Evolutionary conservation across 2,113 vertebrate genomes (phyloP).

Genomic region (Struthio camelus): DNA sequence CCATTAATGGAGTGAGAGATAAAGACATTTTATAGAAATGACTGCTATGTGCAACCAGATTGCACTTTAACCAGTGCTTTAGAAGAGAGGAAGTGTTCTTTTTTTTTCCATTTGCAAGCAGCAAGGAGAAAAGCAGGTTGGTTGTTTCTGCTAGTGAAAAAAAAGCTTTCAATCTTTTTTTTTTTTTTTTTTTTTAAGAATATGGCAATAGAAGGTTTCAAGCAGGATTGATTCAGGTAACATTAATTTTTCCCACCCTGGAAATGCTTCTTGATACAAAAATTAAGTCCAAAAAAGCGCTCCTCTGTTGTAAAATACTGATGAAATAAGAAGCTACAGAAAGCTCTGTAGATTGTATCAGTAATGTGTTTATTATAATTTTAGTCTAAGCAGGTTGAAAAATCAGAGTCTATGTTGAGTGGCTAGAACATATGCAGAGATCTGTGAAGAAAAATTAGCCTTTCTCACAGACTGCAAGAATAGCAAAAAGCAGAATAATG

Average conservation of each 20-base stretch:
- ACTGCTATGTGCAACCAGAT: background rate
- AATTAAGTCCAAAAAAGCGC: no score
- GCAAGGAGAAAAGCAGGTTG: background rate
- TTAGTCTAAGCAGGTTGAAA: background rate
- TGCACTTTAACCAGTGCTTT: background rate
- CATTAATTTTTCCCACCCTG: background rate
- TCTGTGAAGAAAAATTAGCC: background rate
- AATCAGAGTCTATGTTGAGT: background rate
- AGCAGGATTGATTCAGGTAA: background rate
- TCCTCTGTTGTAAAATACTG: no score
- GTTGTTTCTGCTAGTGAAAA: background rate
- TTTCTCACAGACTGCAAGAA: background rate
- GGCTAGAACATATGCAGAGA: background rate
- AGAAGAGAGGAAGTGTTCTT: background rate
- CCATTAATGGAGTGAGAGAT: background rate
- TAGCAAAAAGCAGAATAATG: background rate
- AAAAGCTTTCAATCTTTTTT: no score
- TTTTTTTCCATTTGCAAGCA: background rate
- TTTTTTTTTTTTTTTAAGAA: background rate
- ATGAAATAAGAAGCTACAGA: no score
- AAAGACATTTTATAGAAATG: background rate
- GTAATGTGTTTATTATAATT: background rate
- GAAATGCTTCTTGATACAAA: background rate
- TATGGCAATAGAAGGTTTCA: background rate
- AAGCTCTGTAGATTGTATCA: background rate